Evolutionary conservation across 2,113 vertebrate genomes (phyloP).

Genomic region (Spermophilus dauricus): DNA sequence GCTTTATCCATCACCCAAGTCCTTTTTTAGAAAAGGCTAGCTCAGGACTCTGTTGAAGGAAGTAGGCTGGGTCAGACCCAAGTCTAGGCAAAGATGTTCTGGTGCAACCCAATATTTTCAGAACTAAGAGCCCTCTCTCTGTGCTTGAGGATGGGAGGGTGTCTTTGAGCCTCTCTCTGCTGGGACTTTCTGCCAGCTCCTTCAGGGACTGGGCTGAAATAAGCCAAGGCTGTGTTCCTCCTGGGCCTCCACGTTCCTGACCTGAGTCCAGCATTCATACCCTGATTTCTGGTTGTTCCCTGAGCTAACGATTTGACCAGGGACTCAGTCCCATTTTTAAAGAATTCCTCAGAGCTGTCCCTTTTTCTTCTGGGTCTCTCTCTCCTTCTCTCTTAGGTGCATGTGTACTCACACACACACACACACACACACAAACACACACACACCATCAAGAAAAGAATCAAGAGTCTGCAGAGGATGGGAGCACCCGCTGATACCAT

Average conservation of each 20-base stretch:
- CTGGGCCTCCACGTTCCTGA: neutral
- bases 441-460: neutral
- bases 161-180: neutral
- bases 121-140: neutral
- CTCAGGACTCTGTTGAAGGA: neutral
- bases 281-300: neutral
- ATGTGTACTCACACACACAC: neutral
- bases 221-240: too few relatives aligned
- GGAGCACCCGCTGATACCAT: too few relatives aligned
- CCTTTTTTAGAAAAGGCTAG: neutral
- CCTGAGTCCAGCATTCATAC: neutral
- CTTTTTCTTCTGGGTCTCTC: too few relatives aligned
- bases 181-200: neutral
- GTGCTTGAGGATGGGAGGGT: neutral
- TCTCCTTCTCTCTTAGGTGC: too few relatives aligned
- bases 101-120: too few relatives aligned
- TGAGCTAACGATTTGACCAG: fast-evolving
- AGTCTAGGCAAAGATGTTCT: neutral
- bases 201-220: fast-evolving
- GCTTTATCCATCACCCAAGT: neutral
- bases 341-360: neutral
- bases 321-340: neutral
- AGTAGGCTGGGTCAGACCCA: neutral
- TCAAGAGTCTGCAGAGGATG: neutral
- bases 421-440: neutral